These are phyloP conservation scores for Mizuhopecten yessoensis DNA, from an alignment of 1,140 invertebrate genomes.

Conservation along the genomic window DNA sequence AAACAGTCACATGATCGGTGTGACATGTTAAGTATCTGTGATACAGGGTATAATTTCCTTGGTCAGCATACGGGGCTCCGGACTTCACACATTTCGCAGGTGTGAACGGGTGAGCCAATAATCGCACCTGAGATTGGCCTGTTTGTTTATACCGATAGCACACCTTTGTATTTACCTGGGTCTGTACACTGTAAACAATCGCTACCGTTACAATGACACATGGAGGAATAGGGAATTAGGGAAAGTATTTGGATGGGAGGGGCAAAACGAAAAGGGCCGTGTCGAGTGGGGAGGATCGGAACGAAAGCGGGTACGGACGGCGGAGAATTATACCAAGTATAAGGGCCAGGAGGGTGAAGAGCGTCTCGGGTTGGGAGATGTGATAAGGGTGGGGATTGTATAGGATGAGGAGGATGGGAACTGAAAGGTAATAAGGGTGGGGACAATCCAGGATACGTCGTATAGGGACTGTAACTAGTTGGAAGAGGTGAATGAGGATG, in stretches of 20 bases:
- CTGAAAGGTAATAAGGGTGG: background rate
- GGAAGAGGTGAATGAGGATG: no score
- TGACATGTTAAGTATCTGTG: no score
- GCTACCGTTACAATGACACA: conserved; percentile 1
- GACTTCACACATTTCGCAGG: background rate
- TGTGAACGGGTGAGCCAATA: background rate
- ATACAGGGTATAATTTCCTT: no score
- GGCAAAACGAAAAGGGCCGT: background rate
- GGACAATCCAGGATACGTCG: background rate
- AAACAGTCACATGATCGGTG: no score
- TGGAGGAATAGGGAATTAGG: background rate
- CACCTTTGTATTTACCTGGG: background rate
- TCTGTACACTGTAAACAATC: background rate
- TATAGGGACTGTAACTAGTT: no score
- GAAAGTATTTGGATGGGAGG: background rate
- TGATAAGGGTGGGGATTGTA: no score
- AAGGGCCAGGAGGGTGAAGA: no score
- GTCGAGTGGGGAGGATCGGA: background rate
- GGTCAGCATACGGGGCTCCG: no score
- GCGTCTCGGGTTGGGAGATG: no score
- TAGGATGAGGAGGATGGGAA: no score
- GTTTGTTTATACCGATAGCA: background rate
- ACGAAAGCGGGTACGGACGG: no score
- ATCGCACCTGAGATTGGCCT: background rate
- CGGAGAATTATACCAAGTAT: no score